Evolutionary conservation across 1,140 invertebrate genomes (phyloP).

Genomic region (Chymomyza costata): DNA sequence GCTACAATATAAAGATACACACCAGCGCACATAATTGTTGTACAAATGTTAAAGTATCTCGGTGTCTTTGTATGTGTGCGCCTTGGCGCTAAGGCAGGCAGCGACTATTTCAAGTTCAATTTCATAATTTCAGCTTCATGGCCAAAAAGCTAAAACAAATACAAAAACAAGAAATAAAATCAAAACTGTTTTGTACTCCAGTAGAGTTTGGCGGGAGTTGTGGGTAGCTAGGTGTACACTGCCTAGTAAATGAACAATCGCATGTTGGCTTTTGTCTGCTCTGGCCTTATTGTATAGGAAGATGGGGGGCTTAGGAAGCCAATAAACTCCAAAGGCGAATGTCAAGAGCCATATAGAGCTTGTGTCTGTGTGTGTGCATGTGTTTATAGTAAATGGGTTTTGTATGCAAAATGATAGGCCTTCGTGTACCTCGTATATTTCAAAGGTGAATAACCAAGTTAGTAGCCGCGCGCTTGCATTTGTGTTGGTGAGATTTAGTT

Average conservation of each 20-base stretch:
- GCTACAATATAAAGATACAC: too few relatives aligned
- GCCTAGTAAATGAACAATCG: slow-evolving; percentile 7
- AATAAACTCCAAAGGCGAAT: slow-evolving; percentile 52
- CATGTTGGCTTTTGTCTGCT: slow-evolving; percentile 9
- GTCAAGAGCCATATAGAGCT: slow-evolving; percentile 43
- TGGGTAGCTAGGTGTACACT: background rate
- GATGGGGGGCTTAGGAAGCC: too few relatives aligned
- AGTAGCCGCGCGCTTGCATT: slow-evolving; percentile 27
- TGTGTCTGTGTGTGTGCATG: slow-evolving; percentile 15
- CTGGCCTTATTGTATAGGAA: too few relatives aligned
- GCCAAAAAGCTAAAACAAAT: slow-evolving; percentile 39
- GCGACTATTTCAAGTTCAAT: slow-evolving; percentile 63
- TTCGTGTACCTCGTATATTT: slow-evolving; percentile 7
- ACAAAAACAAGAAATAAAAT: slow-evolving; percentile 9
- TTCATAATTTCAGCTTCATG: slow-evolving; percentile 69
- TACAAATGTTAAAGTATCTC: slow-evolving; percentile 11
- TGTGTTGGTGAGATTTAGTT: slow-evolving; percentile 28
- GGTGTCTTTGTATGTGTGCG: slow-evolving; percentile 17
- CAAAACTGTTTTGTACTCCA: background rate
- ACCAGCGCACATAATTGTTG: too few relatives aligned
- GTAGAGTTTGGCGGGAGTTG: background rate
- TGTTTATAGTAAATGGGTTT: slow-evolving; percentile 41
- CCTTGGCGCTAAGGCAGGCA: slow-evolving; percentile 2
- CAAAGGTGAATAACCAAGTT: slow-evolving; percentile 68
- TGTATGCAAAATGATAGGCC: slow-evolving; percentile 44